These are phyloP conservation scores for Ennomos erosarius DNA, from an alignment of 2,888 invertebrate species.

Conservation along the genomic window DNA sequence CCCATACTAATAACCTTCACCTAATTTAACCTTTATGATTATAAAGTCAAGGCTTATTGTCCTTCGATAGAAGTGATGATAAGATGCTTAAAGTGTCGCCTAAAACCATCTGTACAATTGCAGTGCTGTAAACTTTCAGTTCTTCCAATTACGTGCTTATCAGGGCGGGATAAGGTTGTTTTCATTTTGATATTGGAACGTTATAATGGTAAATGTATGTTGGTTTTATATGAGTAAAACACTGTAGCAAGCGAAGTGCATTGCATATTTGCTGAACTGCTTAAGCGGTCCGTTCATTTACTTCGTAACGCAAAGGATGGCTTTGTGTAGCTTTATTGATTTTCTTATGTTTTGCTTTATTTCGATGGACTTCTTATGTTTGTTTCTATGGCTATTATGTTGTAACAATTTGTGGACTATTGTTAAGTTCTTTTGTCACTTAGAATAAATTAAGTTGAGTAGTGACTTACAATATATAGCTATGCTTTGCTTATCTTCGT, in stretches of 20 bases:
- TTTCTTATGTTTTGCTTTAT: constrained; percentile 28
- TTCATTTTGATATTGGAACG: constrained; percentile 27
- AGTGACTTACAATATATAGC: too few species aligned
- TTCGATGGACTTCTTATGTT: constrained; percentile 37
- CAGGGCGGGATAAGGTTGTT: constrained; percentile 29
- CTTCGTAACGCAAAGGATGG: constrained; percentile 58
- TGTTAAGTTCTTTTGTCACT: constrained; percentile 1
- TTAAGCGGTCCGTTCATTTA: constrained; percentile 72
- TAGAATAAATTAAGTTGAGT: too few species aligned
- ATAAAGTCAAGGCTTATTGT: constrained; percentile 66
- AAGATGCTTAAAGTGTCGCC: constrained; percentile 50
- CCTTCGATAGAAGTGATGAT: constrained; percentile 62
- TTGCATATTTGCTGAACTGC: constrained; percentile 79
- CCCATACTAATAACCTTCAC: constrained; percentile 53
- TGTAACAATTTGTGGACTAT: constrained; percentile 1
- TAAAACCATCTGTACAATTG: constrained; percentile 45
- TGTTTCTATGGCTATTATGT: constrained; percentile 21
- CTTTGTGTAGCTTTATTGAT: constrained; percentile 70
- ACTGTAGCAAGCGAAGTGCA: constrained; percentile 77
- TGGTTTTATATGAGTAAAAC: constrained; percentile 67
- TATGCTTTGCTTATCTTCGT: too few species aligned
- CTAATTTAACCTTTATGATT: constrained; percentile 52
- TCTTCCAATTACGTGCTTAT: constrained; percentile 41
- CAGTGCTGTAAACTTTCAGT: constrained; percentile 18
- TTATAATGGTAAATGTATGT: constrained; percentile 26